Evolutionary conservation across 2,888 invertebrate species (phyloP), one percentile per base, ranked within the genome.

Genomic region (Drosophila stalkeri): DNA sequence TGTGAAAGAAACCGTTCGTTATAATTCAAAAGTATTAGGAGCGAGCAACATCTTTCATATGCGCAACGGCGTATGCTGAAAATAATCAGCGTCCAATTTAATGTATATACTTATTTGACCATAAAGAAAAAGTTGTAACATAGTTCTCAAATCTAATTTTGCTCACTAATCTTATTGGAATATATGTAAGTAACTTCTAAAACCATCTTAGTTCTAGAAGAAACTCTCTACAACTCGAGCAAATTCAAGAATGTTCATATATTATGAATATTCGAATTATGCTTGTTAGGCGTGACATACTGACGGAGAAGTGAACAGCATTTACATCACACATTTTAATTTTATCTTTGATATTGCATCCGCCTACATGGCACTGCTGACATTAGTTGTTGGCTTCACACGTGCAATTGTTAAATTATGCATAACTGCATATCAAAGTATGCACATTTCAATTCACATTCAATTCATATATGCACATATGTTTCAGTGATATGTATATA

Each of bases 401-500:
- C 74, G 74, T 72, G 72, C 73, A 76, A 60, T 81, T 79, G 67
- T 64, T 82, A 73, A 82, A 82, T 82, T 79, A 82, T 82, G 76
- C 70, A 84, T 71, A 69, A 51, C 62, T 72, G 70, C 77, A 79
- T 71, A 64, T 69, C 44, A 64, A 49, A 64, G 51, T 68, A 41
- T 41, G n/a, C 43, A 44, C 62, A 51, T 23, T 27, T 44, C 18
- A 35, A 46, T 67, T 49, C 54, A 43, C 14, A 44, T 27, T 44
- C 18, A 35, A 46, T 67, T 49, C 54, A 43, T n/a, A 44, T 35
- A 41, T 27, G 43, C 18, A 39, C 5, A 37, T 41, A 57, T 60
- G 46, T 20, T 20, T 31, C 39, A 6, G 33, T 33, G 43, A 59
- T 27, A 37, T n/a, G 14, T 11, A 41, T 18, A n/a, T 9, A 31